Base-by-base conservation (phyloP, 2,888 invertebrate species). In the Strigamia transsilvanica region DNA sequence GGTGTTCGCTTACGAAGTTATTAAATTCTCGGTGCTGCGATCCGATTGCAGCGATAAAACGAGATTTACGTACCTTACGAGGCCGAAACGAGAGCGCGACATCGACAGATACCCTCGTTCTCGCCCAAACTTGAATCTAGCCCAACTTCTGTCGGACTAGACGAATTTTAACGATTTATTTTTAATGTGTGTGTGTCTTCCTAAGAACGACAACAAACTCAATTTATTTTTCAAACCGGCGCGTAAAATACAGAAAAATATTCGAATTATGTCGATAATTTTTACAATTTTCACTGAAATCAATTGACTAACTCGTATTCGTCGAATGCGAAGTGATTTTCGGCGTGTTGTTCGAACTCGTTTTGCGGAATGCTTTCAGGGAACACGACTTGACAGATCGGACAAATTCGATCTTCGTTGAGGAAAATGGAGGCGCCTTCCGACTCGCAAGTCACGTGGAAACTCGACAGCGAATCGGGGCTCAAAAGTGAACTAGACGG, bases 251-350 rank as follows among this genome's bases (percentile, higher is more conserved):
- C 38, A 38, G 0, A 38, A 6, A 38, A 38, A 0, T 38, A 4
- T 38, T 27, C 27, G 2, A 1, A 3, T 27, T 27, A 38, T 38
- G 6, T 9, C 2, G 13, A 13, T 15, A 6, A 18, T 18, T 51
- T 51, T 51, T 10, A 13, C 3, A n/a, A n/a, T 51, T 51, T 51
- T 4, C n/a, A 51, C 3, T 51, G 3, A n/a, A 6, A 34, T 66
- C n/a, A 61, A 66, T 81, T 79, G n/a, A 83, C 23, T 27, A 83
- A 79, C 38, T 83, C 83, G 79, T 81, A 83, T 79, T 83, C 83
- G 23, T 82, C 82, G 18, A 73, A 27, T 21, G 51, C 79, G 78
- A 83, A 83, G 80, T 83, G 83, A 5, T 51, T 82, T 42, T 82
- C 81, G 15, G 81, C 83, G 18, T 83, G 83, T 15, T 77, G 46